Evolutionary conservation across 2,888 invertebrate species (phyloP), one percentile per base, ranked within the genome.

Genomic region (Chrysodeixis includens): DNA sequence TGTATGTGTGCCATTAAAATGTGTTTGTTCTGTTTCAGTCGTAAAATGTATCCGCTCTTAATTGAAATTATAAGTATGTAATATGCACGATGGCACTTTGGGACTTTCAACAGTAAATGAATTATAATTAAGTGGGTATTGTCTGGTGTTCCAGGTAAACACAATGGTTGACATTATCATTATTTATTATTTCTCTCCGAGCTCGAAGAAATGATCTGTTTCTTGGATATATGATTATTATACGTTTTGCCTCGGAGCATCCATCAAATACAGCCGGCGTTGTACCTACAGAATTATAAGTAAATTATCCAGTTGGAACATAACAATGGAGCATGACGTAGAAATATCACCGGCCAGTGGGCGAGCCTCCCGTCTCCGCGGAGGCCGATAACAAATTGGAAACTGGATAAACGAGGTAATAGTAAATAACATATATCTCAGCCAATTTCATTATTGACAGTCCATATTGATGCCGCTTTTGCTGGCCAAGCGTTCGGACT

Each of bases 361-460:
- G 78, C 66, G 70, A 66, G 57, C 62, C 66, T 30, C 60, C 67
- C 71, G 66, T 53, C 73, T 66, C 72, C 62, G 67, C 73, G 57
- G 72, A 69, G 77, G 71, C 74, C 83, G 79, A 83, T 84, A 88
- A 83, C 83, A 88, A 88, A 90, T 89, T 86, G 87, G 86, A 86
- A 87, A 86, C 85, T 85, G 86, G 83, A 86, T 83, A 83, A 88
- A 85, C 83, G 85, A 84, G 84, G 78, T 83, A 83, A 83, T 83
- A 82, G 83, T 84, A 85, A 86, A 88, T 88, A 88, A 88, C 86
- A 88, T 88, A 87, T 86, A 85, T 83, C 81, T 72, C 68, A 80
- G 74, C 81, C 86, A 86, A 87, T 89, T 87, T 85, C 83, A 78
- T 83, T 85, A 86, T 85, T 84, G 83, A 79, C 82, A 83, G 79